Evolutionary conservation across 1,140 invertebrate genomes (phyloP), one percentile per base, ranked within the genome.

Genomic region (Saccostrea cuccullata): DNA sequence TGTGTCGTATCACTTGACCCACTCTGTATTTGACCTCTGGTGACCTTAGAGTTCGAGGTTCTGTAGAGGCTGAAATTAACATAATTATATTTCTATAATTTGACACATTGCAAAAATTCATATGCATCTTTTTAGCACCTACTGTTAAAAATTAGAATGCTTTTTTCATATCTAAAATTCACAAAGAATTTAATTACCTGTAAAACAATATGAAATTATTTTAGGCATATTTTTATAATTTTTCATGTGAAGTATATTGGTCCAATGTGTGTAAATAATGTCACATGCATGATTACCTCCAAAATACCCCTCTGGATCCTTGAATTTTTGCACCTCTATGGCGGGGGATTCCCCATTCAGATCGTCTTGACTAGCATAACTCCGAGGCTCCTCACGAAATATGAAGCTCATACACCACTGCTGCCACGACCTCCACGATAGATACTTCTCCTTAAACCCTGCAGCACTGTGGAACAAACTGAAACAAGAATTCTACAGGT

Each of bases 1-100:
- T 96, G 87, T 96, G 96, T 60, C 89, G 87, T 30, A 96, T 94
- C 15, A 96, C 96, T 92, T 96, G 96, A 0, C 96, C 96, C 82
- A 96, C 93, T 73, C 96, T 92, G 89, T 93, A 96, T 87, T 94
- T 92, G 0, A 96, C 93, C 82, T 94, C 87, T 5, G 93, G 90
- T 12, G 95, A 94, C 58, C 96, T 92, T 20, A 91, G 90, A 77
- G 90, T 90, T 55, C 96, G 89, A 47, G 94, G 94, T 55, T 93
- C 92, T 23, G 92, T 90, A 11, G 95, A 96, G 26, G 85, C 95
- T 95, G 86, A 60, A 84, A 84, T 26, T 4, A 5, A 82, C 73
- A 82, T 30, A 36, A 36, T 36, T 36, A 47, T 47, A 47, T 5
- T 47, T 47, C 47, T 47, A 47, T 47, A 47, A 1, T 47, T 47